A percentile compares a stretch with the other conserved stretches of the same genome.
Conservation (phyloP, 2,888 invertebrate genomes). For the Nomada goodeniana region DNA sequence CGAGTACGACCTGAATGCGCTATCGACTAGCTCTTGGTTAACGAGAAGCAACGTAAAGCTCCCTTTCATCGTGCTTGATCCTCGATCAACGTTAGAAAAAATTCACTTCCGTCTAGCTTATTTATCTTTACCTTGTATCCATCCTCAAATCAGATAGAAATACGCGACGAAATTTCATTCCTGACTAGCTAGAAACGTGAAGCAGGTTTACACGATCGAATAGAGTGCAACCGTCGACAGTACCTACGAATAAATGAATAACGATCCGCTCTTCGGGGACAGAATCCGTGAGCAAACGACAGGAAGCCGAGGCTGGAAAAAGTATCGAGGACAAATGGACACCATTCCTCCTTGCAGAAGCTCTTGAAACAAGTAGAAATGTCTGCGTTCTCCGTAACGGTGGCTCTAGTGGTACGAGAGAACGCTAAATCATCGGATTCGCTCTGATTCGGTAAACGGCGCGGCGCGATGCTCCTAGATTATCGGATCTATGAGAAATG, state of each 20-base stretch:
- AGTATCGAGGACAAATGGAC: slow-evolving; percentile 8
- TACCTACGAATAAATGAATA: slow-evolving; percentile 4
- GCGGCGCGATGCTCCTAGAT: slow-evolving; percentile 10
- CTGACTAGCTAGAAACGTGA: no score
- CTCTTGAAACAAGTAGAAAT: slow-evolving; percentile 15
- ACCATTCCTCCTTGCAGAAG: background rate
- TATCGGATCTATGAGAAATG: slow-evolving; percentile 18
- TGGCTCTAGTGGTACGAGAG: slow-evolving; percentile 3
- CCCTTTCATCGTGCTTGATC: slow-evolving; percentile 38
- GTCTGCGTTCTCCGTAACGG: background rate
- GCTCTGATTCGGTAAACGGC: slow-evolving; percentile 15
- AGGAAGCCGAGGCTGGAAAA: background rate
- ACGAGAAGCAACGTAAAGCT: slow-evolving; percentile 58
- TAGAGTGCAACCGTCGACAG: background rate
- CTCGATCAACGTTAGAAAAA: slow-evolving; percentile 33
- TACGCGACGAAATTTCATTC: background rate
- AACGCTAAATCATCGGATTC: slow-evolving; percentile 33
- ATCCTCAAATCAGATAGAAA: background rate
- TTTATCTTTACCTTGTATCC: slow-evolving; percentile 2
- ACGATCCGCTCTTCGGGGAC: background rate
- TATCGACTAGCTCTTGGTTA: slow-evolving; percentile 44
- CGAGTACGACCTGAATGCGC: slow-evolving; percentile 61
- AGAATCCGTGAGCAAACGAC: slow-evolving; percentile 6
- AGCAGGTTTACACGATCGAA: background rate
- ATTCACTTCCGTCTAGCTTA: background rate